phyloP scores from a whole-genome alignment of 1,140 invertebrate genomes.

The Bombus soroeensis region DNA sequence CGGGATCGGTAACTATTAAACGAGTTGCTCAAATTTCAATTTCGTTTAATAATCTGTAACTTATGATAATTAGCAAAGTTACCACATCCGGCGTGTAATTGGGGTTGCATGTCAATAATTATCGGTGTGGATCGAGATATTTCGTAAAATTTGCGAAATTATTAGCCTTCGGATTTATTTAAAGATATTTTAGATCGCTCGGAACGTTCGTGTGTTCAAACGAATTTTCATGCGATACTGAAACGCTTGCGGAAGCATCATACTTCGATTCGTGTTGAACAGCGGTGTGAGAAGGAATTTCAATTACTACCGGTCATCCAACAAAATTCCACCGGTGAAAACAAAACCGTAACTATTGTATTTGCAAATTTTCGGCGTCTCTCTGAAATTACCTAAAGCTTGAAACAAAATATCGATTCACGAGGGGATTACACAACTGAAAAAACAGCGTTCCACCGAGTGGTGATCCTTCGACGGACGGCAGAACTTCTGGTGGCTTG shows the following conservation, averaged over 20 bases:
- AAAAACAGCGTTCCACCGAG: background rate
- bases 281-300: background rate
- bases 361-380: background rate
- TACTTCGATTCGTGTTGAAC: background rate
- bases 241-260: background rate
- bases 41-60: background rate
- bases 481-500: no score
- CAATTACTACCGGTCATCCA: background rate
- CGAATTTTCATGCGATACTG: background rate
- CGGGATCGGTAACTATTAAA: background rate
- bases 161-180: background rate
- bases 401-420: background rate
- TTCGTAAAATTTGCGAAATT: background rate
- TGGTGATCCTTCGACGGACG: background rate
- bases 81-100: background rate
- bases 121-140: background rate
- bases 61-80: background rate
- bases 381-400: background rate
- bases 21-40: background rate
- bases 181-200: background rate
- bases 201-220: background rate
- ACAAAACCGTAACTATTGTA: background rate
- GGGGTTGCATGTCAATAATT: slow-evolving; percentile 9
- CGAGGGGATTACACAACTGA: background rate
- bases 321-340: background rate